Evolutionary conservation across 1,140 invertebrate genomes (phyloP).

Genomic region (Oscheius sp.): DNA sequence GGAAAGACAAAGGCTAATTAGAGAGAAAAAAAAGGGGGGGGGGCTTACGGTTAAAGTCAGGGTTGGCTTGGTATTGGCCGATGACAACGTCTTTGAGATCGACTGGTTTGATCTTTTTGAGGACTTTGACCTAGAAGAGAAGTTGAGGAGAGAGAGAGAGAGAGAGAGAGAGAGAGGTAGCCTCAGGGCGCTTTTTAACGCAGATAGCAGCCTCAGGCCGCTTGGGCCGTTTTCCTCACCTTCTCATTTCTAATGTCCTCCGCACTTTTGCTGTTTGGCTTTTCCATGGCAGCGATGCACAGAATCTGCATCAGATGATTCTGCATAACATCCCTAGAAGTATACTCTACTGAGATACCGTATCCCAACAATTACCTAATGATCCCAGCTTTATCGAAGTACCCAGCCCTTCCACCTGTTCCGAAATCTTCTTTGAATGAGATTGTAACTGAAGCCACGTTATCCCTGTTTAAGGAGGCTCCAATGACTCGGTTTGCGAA

Average conservation of each 20-base stretch:
- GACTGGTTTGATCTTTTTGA: constrained; percentile 79
- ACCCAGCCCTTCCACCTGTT: constrained; percentile 93
- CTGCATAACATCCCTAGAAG: constrained; percentile 71
- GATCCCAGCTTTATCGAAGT: constrained; percentile 97
- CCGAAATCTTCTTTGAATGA: constrained; percentile 99
- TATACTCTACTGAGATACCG: not conserved
- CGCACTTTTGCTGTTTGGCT: constrained; percentile 86
- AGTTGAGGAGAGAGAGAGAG: not conserved
- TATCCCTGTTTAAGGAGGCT: constrained; percentile 73
- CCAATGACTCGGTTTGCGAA: constrained; percentile 67
- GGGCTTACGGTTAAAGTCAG: constrained; percentile 67
- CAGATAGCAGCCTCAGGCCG: too few relatives aligned
- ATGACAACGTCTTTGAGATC: constrained; percentile 80
- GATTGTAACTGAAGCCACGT: constrained; percentile 88
- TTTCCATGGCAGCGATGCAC: constrained; percentile 96
- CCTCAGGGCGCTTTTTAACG: not conserved
- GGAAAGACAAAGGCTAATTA: not conserved
- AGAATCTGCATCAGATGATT: constrained; percentile 96
- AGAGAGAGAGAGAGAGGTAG: not conserved
- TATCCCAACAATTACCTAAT: constrained; percentile 68
- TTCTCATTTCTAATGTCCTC: constrained; percentile 97
- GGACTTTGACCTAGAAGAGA: constrained; percentile 81
- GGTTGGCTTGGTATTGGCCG: constrained; percentile 92
- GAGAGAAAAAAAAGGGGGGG: not conserved
- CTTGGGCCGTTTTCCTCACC: too few relatives aligned